Conservation (phyloP, 2,888 invertebrate species). For the Ectemnius cavifrons region DNA sequence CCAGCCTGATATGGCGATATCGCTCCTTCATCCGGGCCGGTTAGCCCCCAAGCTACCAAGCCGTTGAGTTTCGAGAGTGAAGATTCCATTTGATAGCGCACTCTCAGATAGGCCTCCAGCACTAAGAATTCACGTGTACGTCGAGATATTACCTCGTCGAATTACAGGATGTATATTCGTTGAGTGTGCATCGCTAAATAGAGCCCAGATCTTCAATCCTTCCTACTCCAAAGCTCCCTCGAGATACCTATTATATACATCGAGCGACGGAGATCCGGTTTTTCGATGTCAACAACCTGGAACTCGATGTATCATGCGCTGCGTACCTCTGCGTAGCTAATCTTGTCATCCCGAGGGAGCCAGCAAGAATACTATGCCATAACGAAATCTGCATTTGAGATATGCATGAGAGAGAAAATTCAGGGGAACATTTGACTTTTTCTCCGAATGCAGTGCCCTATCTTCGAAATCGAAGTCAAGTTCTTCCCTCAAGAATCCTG, state of each 20-base stretch:
- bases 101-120: background rate
- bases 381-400: too few relatives aligned
- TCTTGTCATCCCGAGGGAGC: too few relatives aligned
- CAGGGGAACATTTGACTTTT: conserved; percentile 23
- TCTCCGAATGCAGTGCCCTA: conserved; percentile 31
- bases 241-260: conserved; percentile 5
- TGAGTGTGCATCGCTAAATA: too few relatives aligned
- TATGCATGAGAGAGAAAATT: too few relatives aligned
- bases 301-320: too few relatives aligned
- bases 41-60: conserved; percentile 14
- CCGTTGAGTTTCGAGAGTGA: conserved; percentile 13
- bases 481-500: conserved; percentile 42
- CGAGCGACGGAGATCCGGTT: too few relatives aligned
- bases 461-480: conserved; percentile 56
- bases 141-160: background rate
- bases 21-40: conserved; percentile 23
- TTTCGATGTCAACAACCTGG: too few relatives aligned
- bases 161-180: background rate
- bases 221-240: background rate
- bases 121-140: background rate
- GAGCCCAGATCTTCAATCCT: too few relatives aligned
- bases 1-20: conserved; percentile 42
- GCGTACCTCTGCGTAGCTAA: too few relatives aligned
- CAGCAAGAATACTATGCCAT: too few relatives aligned
- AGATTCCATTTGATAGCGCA: conserved; percentile 43